Evolutionary conservation across 2,113 vertebrate genomes (phyloP).

Genomic region (Poicephalus meyeri): DNA sequence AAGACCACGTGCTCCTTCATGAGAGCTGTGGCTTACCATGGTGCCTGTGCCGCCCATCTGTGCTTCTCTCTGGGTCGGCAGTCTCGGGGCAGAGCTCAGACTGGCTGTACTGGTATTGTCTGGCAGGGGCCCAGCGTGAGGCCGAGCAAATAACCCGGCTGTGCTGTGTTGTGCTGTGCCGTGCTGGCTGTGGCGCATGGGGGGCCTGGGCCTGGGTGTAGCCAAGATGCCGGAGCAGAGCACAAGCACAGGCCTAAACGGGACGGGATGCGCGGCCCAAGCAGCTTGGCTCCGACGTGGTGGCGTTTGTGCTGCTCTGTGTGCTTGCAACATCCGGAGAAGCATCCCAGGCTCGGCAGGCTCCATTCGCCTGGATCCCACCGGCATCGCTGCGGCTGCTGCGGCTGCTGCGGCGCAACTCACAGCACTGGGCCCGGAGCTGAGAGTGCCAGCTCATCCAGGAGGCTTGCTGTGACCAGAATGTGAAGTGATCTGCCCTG

Average conservation of each 20-base stretch:
- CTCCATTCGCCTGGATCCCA: background rate
- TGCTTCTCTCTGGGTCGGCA: fast-evolving
- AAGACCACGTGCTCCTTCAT: background rate
- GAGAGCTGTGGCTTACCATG: background rate
- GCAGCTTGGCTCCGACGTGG: background rate
- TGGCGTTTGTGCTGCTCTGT: background rate
- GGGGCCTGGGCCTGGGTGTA: background rate
- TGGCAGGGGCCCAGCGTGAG: background rate
- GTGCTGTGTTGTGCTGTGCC: background rate
- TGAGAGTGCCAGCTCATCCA: conserved; percentile 2
- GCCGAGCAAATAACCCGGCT: background rate
- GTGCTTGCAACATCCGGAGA: background rate
- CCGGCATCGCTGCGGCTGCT: background rate
- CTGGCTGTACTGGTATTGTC: background rate
- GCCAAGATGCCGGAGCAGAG: background rate
- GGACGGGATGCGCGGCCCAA: background rate
- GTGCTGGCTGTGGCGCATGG: background rate
- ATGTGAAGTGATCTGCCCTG: background rate
- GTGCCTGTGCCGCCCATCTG: background rate
- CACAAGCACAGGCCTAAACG: background rate
- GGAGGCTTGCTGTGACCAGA: conserved; percentile 16
- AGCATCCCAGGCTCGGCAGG: background rate
- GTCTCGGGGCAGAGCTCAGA: background rate
- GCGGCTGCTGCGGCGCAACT: background rate
- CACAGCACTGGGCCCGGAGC: background rate